phyloP scores from a whole-genome alignment of 1,140 invertebrate genomes.

The Diabrotica undecimpunctata region DNA sequence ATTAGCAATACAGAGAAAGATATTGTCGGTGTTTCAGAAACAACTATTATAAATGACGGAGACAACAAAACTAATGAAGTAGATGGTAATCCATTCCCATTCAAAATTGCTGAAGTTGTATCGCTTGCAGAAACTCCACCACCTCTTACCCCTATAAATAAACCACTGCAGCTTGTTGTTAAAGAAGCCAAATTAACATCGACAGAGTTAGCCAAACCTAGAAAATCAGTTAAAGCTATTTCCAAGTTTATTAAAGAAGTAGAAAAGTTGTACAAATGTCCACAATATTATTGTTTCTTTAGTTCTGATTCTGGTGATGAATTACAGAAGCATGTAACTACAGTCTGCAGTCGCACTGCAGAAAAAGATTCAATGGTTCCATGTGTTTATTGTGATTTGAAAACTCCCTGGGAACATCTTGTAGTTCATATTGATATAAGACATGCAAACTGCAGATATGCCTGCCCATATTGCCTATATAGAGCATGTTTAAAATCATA shows the following conservation, averaged over 20 bases:
- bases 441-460: constrained; percentile 53
- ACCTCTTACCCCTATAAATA: constrained; percentile 9
- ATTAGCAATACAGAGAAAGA: background rate
- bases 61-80: constrained; percentile 3
- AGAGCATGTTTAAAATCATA: constrained; percentile 51
- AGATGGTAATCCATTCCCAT: constrained; percentile 36
- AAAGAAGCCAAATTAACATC: constrained; percentile 27
- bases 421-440: constrained; percentile 42
- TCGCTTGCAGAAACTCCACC: constrained; percentile 33
- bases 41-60: background rate
- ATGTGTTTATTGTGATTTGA: constrained; percentile 43
- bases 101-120: constrained; percentile 37
- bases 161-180: constrained; percentile 18
- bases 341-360: constrained; percentile 38
- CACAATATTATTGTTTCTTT: constrained; percentile 52
- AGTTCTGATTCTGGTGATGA: constrained; percentile 44
- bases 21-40: background rate
- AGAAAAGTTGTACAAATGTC: constrained; percentile 56
- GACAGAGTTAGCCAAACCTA: constrained; percentile 22
- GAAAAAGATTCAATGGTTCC: constrained; percentile 26
- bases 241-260: constrained; percentile 28
- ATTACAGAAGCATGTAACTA: constrained; percentile 49
- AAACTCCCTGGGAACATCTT: constrained; percentile 31
- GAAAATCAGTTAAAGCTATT: constrained; percentile 30
- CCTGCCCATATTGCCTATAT: constrained; percentile 60